Evolutionary conservation across 92 coral and sea anemone species (phyloP).

Genomic region (Heteractis magnifica): DNA sequence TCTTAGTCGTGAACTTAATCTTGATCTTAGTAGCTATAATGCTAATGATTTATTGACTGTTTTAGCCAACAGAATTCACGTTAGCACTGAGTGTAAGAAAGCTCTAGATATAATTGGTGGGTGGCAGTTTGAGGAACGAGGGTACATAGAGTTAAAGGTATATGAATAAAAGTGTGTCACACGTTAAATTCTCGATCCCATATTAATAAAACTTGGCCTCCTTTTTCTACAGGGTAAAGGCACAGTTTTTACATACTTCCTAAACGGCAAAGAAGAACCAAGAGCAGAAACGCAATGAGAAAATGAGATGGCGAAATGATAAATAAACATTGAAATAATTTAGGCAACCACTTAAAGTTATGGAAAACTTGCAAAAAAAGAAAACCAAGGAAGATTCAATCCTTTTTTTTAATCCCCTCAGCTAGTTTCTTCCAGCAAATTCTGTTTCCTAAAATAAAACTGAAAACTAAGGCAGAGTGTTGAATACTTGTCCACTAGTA

Average conservation of each 20-base stretch:
- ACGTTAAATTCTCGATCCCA: not conserved
- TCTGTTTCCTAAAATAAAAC: too few relatives aligned
- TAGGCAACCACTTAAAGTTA: too few relatives aligned
- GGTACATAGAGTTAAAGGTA: slow-evolving; percentile 76
- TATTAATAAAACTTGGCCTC: not conserved
- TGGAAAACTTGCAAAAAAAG: too few relatives aligned
- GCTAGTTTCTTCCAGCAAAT: too few relatives aligned
- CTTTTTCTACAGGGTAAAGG: slow-evolving; percentile 82
- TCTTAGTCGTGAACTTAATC: too few relatives aligned
- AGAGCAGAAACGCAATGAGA: not conserved
- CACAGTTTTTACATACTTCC: slow-evolving; percentile 73
- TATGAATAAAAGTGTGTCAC: not conserved
- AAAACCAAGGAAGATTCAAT: too few relatives aligned
- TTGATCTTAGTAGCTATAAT: too few relatives aligned
- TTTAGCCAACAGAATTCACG: slow-evolving; percentile 77
- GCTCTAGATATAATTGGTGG: slow-evolving; percentile 82
- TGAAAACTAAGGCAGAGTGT: too few relatives aligned
- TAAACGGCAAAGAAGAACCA: slow-evolving; percentile 54
- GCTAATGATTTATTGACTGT: not conserved
- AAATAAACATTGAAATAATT: not conserved
- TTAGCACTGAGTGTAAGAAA: slow-evolving; percentile 80
- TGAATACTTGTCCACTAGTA: too few relatives aligned
- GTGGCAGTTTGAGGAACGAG: slow-evolving; percentile 73
- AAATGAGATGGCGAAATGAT: not conserved
- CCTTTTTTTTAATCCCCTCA: too few relatives aligned